Evolutionary conservation across 1,140 invertebrate species (phyloP), one percentile per base, ranked within the genome.

Genomic region (Dufourea novaeangliae): DNA sequence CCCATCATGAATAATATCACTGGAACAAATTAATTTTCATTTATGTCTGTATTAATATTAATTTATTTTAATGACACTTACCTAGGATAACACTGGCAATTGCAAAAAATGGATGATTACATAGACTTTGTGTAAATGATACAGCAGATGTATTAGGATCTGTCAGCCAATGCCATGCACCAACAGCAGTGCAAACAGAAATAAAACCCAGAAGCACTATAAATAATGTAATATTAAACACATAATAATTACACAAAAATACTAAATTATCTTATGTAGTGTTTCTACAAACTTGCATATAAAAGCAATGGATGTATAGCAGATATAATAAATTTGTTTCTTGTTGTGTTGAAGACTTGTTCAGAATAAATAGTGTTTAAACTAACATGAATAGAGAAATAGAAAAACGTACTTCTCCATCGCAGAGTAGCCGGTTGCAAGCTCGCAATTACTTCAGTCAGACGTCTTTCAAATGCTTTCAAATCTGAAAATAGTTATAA

Each of bases 91-190:
- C 93, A 87, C 97, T 97, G 79, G 97, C 97, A 84, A 98, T 91
- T n/a, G 98, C 96, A 92, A 99, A 99, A 88, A 99, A 97, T n/a
- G 97, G 96, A 94, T 99, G 98, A 91, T 98, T 98, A 88, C 95
- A 95, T 29, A 99, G 93, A 11, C 98, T 99, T 90, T 99, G 97
- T 14, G 96, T 95, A 72, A 99, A 96, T 25, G 97, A 95, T 20
- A 99, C 96, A 78, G 96, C 94, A 54, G 96, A 95, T 27, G 97
- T 98, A 68, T 96, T 94, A 0, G 98, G 97, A 93, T 99, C 98
- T 86, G 96, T 96, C 7, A 99, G 93, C 98, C 98, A 99, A 86
- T 98, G 97, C 95, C 96, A 98, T 17, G 98, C 98, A 29, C 97
- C 97, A 64, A 97, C 95, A 29, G 97, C 97, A 76, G 97, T 98